These are phyloP conservation scores for Dufourea novaeangliae DNA, from an alignment of 1,140 invertebrate species.

Conservation along the genomic window DNA sequence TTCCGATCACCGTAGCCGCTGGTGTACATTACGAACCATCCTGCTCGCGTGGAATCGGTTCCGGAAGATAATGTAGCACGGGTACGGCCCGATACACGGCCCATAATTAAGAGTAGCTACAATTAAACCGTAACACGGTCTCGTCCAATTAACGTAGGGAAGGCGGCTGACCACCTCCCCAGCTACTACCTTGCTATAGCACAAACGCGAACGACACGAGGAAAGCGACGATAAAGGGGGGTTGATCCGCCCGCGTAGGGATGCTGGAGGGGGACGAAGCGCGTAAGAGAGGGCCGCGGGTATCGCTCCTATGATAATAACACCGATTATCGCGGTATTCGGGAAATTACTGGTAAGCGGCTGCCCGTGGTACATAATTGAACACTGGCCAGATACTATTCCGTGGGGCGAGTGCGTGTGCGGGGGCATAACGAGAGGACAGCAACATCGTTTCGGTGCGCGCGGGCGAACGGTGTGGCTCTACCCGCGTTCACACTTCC, in stretches of 20 bases:
- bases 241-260: not conserved
- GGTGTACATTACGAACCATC: conserved; percentile 11
- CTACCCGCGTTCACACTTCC: not conserved
- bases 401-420: conserved; percentile 41
- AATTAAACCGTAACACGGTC: conserved; percentile 59
- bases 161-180: conserved; percentile 8
- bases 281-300: conserved; percentile 54
- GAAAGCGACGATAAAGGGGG: conserved; percentile 42
- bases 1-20: not conserved
- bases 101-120: conserved; percentile 54
- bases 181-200: conserved; percentile 15
- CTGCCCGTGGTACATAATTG: conserved; percentile 73
- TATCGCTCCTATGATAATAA: conserved; percentile 68
- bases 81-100: not conserved
- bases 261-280: no score
- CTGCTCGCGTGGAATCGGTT: conserved; percentile 13
- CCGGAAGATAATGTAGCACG: conserved; percentile 41
- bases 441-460: conserved; percentile 28
- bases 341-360: conserved; percentile 73
- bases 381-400: conserved; percentile 67
- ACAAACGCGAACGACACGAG: conserved; percentile 59
- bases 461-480: not conserved
- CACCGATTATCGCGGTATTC: conserved; percentile 74
- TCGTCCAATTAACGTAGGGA: conserved; percentile 59
- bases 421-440: conserved; percentile 44